phyloP scores from a whole-genome alignment of 2,888 invertebrate genomes.

The Latrodectus elegans region DNA sequence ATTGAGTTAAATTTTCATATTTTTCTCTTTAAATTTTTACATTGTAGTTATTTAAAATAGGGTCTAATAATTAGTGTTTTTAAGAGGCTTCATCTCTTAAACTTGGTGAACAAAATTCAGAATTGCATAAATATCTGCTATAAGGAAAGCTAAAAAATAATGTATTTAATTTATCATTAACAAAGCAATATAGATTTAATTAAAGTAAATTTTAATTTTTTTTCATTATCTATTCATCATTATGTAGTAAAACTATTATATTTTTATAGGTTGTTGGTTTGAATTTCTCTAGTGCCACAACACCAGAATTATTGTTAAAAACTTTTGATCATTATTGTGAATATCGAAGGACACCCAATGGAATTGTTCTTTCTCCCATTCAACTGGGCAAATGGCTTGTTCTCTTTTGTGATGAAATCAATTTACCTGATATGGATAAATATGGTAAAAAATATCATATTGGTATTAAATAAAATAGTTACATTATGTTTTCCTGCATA shows the following conservation, averaged over 20 bases:
- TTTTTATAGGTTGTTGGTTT: constrained; percentile 88
- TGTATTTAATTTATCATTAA: neutral
- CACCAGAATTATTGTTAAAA: constrained; percentile 96
- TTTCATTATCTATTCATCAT: neutral
- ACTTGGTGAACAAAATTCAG: too few relatives aligned
- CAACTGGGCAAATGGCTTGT: constrained; percentile 98
- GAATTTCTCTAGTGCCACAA: constrained; percentile 99
- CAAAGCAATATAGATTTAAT: neutral
- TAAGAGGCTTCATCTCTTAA: too few relatives aligned
- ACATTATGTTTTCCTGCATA: too few relatives aligned
- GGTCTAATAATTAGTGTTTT: too few relatives aligned
- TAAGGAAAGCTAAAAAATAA: too few relatives aligned
- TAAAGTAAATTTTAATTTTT: constrained; percentile 5
- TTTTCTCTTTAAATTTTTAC: neutral
- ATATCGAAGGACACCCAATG: constrained; percentile 98
- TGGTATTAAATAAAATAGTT: too few relatives aligned
- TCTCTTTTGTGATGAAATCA: constrained; percentile 99
- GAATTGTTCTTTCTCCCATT: constrained; percentile 94
- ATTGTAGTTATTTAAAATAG: too few relatives aligned
- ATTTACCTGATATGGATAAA: constrained; percentile 98
- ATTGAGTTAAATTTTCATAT: neutral
- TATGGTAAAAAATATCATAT: constrained; percentile 83
- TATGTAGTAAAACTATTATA: neutral
- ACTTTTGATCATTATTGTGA: constrained; percentile 99
- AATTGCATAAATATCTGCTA: neutral